A percentile compares a stretch with the other conserved stretches of the same genome.
Evolutionary conservation across 2,113 vertebrate genomes (phyloP).

Genomic region (Sinosuthora webbiana): DNA sequence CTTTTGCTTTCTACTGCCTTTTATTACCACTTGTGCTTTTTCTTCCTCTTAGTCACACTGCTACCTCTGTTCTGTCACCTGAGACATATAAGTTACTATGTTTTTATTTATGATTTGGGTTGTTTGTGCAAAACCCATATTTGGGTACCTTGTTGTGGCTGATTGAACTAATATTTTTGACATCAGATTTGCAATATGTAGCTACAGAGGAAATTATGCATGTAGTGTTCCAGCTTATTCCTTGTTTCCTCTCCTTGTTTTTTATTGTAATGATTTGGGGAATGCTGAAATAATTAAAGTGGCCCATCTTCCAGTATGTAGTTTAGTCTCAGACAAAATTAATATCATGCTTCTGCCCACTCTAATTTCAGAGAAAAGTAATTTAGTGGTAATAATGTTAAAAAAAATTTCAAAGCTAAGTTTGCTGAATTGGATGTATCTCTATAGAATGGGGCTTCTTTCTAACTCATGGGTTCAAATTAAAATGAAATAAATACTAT

Average conservation of each 20-base stretch:
- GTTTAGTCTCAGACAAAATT: not conserved
- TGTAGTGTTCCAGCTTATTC: not conserved
- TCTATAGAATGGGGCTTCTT: not conserved
- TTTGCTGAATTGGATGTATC: not conserved
- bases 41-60: not conserved
- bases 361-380: not conserved
- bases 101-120: not conserved
- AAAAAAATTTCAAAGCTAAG: not conserved
- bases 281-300: slow-evolving; percentile 6
- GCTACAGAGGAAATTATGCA: not conserved
- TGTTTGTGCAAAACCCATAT: not conserved
- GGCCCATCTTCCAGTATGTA: not conserved
- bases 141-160: not conserved
- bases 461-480: not conserved
- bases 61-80: not conserved
- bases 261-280: not conserved
- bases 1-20: not conserved
- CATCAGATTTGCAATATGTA: not conserved
- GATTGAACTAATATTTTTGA: not conserved
- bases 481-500: slow-evolving; percentile 29
- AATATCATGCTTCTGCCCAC: not conserved
- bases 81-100: not conserved
- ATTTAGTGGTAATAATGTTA: not conserved
- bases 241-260: not conserved
- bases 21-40: not conserved